These are phyloP conservation scores for Tauraco hartlaubi DNA, from an alignment of 2,797 vertebrate genomes.

Conservation along the genomic window DNA sequence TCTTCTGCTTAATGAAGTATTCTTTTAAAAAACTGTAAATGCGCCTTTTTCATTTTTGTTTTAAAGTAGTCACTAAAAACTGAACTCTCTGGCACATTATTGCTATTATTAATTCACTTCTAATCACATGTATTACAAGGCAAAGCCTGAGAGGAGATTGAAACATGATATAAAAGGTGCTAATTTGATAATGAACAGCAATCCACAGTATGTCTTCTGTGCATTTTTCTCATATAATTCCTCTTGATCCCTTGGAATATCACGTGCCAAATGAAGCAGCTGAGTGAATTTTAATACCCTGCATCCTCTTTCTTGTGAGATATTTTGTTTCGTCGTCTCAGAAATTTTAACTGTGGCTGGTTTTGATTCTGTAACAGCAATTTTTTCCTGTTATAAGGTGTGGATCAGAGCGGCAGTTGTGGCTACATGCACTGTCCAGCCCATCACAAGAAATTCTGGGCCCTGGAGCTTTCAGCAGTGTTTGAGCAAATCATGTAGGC, in stretches of 20 bases:
- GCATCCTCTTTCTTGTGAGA: neutral
- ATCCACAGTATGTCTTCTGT: neutral
- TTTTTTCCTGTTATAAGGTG: neutral
- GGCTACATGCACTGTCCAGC: neutral
- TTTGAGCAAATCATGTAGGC: constrained; percentile 36
- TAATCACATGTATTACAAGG: neutral
- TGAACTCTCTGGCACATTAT: neutral
- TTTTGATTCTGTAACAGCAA: neutral
- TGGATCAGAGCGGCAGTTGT: neutral
- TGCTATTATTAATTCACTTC: constrained; percentile 26
- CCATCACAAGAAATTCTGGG: neutral
- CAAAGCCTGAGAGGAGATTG: constrained; percentile 5
- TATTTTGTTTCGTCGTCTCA: neutral
- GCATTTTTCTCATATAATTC: constrained; percentile 39
- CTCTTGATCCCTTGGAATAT: constrained; percentile 10
- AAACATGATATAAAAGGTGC: constrained; percentile 27
- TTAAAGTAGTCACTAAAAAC: neutral
- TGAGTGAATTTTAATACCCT: neutral
- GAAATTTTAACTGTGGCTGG: neutral
- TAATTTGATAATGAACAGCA: constrained; percentile 7
- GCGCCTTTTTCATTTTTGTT: neutral
- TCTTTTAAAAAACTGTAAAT: neutral
- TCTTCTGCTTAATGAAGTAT: neutral
- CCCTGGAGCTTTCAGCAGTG: constrained; percentile 25
- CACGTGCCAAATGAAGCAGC: neutral